Evolutionary conservation across 2,113 vertebrate genomes (phyloP).

Genomic region (Rhea americana): DNA sequence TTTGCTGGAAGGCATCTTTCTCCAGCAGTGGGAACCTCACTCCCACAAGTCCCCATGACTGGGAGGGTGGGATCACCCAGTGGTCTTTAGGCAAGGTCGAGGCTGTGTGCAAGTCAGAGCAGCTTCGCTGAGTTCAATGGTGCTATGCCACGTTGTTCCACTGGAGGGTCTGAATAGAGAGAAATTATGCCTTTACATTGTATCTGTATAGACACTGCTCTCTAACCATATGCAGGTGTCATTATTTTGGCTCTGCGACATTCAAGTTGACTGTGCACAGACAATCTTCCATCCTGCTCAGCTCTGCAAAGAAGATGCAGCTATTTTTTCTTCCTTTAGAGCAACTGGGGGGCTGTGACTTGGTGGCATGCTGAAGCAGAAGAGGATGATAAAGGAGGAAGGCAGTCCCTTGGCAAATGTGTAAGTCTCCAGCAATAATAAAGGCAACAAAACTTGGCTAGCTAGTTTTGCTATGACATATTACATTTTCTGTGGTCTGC

Average conservation of each 20-base stretch:
- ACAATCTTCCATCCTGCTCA: background rate
- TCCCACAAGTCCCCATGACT: accelerated
- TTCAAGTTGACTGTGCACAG: background rate
- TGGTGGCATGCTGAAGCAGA: background rate
- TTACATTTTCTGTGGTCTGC: background rate
- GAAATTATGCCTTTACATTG: background rate
- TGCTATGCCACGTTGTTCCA: background rate
- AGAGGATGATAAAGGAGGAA: background rate
- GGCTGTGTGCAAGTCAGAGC: background rate
- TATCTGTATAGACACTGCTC: background rate
- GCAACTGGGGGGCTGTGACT: accelerated
- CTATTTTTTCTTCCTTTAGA: background rate
- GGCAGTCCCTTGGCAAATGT: background rate
- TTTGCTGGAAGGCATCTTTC: background rate
- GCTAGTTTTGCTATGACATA: background rate
- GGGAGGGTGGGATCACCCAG: accelerated
- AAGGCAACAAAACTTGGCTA: background rate
- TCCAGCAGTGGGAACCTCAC: background rate
- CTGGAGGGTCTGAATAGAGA: background rate
- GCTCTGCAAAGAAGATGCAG: background rate
- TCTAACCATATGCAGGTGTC: background rate
- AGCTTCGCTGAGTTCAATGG: background rate
- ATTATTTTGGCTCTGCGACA: background rate
- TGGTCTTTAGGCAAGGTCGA: accelerated
- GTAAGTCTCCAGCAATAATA: background rate